Percentiles rank a stretch among this genome's conserved stretches.
These are phyloP conservation scores for Champsocephalus gunnari DNA, from an alignment of 2,797 vertebrate genomes.

Conservation along the genomic window DNA sequence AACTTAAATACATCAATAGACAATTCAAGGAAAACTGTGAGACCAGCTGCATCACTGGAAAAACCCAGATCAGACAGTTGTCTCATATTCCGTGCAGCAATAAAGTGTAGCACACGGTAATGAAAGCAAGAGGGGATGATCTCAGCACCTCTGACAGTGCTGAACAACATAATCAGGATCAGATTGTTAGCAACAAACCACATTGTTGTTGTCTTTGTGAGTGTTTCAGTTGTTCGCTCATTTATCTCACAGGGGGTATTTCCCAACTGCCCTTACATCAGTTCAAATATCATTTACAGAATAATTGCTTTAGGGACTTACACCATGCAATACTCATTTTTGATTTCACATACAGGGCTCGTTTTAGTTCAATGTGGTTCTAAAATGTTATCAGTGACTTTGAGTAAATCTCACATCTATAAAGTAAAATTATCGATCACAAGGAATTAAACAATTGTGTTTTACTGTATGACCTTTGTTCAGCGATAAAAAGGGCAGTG, in stretches of 20 bases:
- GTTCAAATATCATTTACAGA: neutral
- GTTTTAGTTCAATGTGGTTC: neutral
- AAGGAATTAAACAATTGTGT: neutral
- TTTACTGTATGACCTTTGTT: neutral
- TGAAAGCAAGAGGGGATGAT: conserved; percentile 48
- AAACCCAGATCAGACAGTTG: conserved; percentile 7
- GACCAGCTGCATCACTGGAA: neutral
- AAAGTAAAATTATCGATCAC: neutral
- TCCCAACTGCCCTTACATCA: conserved; percentile 7
- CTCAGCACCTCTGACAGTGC: conserved; percentile 46
- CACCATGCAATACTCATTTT: neutral
- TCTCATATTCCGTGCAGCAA: conserved; percentile 26
- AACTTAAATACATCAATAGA: neutral
- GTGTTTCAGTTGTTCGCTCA: conserved; percentile 24
- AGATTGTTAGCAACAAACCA: conserved; percentile 46
- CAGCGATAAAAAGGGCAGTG: neutral
- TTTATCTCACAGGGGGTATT: conserved; percentile 14
- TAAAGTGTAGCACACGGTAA: conserved; percentile 58
- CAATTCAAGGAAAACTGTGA: conserved; percentile 5
- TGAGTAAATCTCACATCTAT: neutral
- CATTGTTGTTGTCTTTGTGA: conserved; percentile 1
- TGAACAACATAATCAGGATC: conserved; percentile 55
- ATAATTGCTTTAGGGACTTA: neutral
- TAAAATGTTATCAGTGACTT: neutral
- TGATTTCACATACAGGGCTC: neutral